Evolutionary conservation across 64 coral and sea anemone species (phyloP).

Genomic region (Actinia tenebrosa): DNA sequence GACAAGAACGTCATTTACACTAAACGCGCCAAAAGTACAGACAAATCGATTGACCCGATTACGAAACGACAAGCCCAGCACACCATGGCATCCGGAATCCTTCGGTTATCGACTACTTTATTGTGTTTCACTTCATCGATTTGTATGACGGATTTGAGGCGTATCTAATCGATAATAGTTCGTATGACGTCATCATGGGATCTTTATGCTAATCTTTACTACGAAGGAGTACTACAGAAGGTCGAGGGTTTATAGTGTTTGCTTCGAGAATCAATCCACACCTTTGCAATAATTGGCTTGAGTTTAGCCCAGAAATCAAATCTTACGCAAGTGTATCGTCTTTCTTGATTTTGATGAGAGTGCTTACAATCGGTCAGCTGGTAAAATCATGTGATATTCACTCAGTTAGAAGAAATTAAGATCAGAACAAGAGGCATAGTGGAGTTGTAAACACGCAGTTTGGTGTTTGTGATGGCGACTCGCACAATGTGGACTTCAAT

Average conservation of each 20-base stretch:
- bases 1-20: conserved; percentile 17
- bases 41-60: conserved; percentile 8
- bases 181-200: conserved; percentile 13
- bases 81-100: not conserved
- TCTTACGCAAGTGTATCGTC: not conserved
- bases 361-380: not conserved
- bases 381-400: conserved; percentile 18
- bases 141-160: not conserved
- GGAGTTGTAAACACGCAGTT: conserved; percentile 9
- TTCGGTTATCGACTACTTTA: not conserved
- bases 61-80: not conserved
- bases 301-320: not conserved
- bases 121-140: not conserved
- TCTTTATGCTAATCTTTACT: not conserved
- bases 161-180: not conserved
- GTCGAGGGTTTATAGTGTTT: conserved; percentile 7
- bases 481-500: not conserved
- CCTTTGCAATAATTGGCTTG: not conserved
- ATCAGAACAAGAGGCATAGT: not conserved
- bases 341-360: conserved; percentile 4
- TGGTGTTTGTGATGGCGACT: not conserved
- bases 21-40: conserved; percentile 29
- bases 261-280: conserved; percentile 23
- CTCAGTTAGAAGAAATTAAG: not conserved
- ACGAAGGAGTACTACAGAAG: not conserved